A percentile compares a stretch with the other conserved stretches of the same genome.
These are phyloP conservation scores for Agrochola lychnidis DNA, from an alignment of 2,888 invertebrate species.

Conservation along the genomic window DNA sequence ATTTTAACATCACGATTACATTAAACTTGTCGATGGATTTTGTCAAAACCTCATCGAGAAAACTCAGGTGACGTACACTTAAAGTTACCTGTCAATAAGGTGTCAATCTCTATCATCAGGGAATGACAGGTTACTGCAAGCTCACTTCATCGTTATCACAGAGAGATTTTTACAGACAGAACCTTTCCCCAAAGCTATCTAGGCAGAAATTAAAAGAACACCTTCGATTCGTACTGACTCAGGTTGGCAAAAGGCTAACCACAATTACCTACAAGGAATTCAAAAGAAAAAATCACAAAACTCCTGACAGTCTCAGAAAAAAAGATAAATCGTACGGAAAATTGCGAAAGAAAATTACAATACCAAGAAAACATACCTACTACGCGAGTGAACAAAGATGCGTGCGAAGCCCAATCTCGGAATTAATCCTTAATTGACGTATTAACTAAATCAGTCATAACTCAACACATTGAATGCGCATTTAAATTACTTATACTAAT, in stretches of 20 bases:
- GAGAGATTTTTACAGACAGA: too few relatives aligned
- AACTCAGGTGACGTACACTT: too few relatives aligned
- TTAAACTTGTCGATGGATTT: too few relatives aligned
- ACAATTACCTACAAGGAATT: background rate
- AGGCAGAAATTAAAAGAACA: background rate
- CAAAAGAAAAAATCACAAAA: background rate
- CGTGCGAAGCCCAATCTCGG: conserved; percentile 37
- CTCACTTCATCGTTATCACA: too few relatives aligned
- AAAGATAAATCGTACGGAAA: background rate
- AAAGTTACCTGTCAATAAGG: too few relatives aligned
- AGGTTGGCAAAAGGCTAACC: background rate
- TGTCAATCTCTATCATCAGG: too few relatives aligned
- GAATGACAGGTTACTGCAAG: too few relatives aligned
- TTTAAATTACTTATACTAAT: conserved; percentile 64
- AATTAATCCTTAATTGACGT: conserved; percentile 57
- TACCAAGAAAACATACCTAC: background rate
- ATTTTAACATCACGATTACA: too few relatives aligned
- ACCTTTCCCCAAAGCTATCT: background rate
- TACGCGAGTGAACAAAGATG: conserved; percentile 15
- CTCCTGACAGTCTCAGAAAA: background rate
- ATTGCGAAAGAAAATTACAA: background rate
- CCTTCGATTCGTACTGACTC: background rate
- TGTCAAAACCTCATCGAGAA: too few relatives aligned
- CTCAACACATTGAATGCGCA: conserved; percentile 55
- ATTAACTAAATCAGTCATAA: conserved; percentile 59